Evolutionary conservation across 2,888 invertebrate genomes (phyloP).

Genomic region (Marronus borbonicus): DNA sequence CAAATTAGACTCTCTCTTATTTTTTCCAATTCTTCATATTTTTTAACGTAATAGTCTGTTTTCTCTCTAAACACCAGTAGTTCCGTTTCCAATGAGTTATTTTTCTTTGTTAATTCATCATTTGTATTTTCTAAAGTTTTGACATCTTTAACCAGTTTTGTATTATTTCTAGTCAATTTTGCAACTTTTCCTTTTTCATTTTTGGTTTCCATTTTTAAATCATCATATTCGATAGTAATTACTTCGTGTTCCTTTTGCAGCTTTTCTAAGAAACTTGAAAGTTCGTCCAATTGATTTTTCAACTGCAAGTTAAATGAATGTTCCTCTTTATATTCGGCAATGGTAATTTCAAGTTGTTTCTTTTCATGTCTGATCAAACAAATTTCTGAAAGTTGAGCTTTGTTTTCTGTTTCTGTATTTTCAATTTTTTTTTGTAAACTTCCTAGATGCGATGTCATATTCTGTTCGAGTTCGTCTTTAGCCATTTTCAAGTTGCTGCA

Average conservation of each 20-base stretch:
- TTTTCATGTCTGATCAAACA: conserved; percentile 4
- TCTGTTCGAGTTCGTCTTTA: conserved; percentile 34
- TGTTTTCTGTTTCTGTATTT: background rate
- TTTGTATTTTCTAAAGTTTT: background rate
- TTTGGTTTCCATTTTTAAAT: background rate
- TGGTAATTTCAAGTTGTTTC: conserved; percentile 5
- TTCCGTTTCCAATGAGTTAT: background rate
- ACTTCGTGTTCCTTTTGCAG: conserved; percentile 6
- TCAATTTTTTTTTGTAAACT: conserved; percentile 13
- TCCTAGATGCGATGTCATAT: background rate
- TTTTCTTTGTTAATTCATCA: conserved; percentile 1
- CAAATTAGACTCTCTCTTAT: conserved; percentile 18
- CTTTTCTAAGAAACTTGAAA: conserved; percentile 20
- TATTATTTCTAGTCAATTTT: conserved; percentile 14
- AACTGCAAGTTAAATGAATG: conserved; percentile 18
- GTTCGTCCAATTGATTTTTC: conserved; percentile 8
- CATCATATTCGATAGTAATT: conserved; percentile 1
- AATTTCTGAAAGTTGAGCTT: background rate
- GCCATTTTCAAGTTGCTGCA: conserved; percentile 15
- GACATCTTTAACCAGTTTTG: conserved; percentile 9
- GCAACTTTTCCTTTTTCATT: background rate
- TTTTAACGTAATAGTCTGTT: conserved; percentile 22
- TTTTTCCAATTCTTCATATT: conserved; percentile 14
- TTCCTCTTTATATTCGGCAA: conserved; percentile 8
- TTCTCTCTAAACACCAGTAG: background rate